Evolutionary conservation across 2,888 invertebrate species (phyloP).

Genomic region (Auanema sp.): DNA sequence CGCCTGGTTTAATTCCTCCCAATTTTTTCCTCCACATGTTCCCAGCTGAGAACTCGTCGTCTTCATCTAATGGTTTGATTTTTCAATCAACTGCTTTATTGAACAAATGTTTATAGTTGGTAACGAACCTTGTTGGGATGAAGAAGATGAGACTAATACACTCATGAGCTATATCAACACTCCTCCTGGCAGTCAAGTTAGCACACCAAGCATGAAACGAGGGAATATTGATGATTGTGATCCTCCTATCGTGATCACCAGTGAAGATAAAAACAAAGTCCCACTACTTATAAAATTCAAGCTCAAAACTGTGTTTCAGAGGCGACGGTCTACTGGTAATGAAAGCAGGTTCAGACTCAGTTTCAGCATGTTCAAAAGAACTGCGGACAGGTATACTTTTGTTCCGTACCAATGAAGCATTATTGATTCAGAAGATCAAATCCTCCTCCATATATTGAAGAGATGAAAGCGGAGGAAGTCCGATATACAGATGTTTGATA

Average conservation of each 20-base stretch:
- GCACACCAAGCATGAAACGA: constrained; percentile 13
- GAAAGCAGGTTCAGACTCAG: background rate
- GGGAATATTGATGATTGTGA: background rate
- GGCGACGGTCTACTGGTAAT: background rate
- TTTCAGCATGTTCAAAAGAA: constrained; percentile 3
- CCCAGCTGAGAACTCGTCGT: constrained; percentile 6
- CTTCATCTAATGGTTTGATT: constrained; percentile 5
- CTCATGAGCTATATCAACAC: constrained; percentile 23
- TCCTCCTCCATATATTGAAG: too few relatives aligned
- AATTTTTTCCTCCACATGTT: constrained; percentile 4
- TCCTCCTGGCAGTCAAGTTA: constrained; percentile 15
- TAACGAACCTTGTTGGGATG: background rate
- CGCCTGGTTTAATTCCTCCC: background rate
- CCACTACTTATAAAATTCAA: background rate
- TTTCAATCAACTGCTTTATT: background rate
- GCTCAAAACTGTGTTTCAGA: constrained; percentile 1
- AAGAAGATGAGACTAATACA: constrained; percentile 7
- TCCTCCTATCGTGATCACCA: constrained; percentile 10
- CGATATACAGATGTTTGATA: too few relatives aligned
- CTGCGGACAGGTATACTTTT: background rate
- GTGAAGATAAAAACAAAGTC: background rate
- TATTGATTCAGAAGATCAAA: too few relatives aligned
- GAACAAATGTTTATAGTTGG: background rate
- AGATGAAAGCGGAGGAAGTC: too few relatives aligned
- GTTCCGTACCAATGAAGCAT: too few relatives aligned